Conservation (phyloP, 2,888 invertebrate genomes). For the Acleris emargana region DNA sequence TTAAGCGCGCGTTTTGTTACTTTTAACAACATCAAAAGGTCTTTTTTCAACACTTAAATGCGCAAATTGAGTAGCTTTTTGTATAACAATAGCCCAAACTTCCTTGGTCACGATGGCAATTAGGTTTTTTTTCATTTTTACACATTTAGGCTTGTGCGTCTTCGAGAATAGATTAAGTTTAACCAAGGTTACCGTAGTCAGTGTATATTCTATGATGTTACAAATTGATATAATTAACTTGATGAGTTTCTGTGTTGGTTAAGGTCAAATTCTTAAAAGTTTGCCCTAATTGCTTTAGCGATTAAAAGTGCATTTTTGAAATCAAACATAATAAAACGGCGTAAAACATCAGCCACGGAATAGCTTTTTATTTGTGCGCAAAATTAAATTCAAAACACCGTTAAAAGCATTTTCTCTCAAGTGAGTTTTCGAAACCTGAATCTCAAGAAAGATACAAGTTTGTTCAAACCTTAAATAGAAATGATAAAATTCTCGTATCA, state of each 20-base stretch:
- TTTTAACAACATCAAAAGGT: too few relatives aligned
- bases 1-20: too few relatives aligned
- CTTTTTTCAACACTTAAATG: not conserved
- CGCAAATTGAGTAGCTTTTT: too few relatives aligned
- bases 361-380: too few relatives aligned
- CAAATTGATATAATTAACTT: slow-evolving; percentile 43
- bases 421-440: too few relatives aligned
- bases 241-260: slow-evolving; percentile 17
- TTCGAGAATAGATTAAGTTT: slow-evolving; percentile 38
- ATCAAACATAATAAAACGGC: not conserved
- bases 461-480: too few relatives aligned
- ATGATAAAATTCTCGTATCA: not conserved
- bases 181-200: slow-evolving; percentile 42
- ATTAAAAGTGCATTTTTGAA: not conserved
- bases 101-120: slow-evolving; percentile 47
- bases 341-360: not conserved
- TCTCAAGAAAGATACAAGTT: too few relatives aligned
- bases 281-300: slow-evolving; percentile 8
- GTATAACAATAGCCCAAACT: too few relatives aligned
- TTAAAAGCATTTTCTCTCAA: too few relatives aligned
- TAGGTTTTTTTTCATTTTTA: slow-evolving; percentile 42
- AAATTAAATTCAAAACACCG: too few relatives aligned
- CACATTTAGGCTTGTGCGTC: slow-evolving; percentile 28
- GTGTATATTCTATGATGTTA: slow-evolving; percentile 37
- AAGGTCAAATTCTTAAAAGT: slow-evolving; percentile 14